Conservation (phyloP, 2,888 invertebrate genomes). For the Phaedon cochleariae region DNA sequence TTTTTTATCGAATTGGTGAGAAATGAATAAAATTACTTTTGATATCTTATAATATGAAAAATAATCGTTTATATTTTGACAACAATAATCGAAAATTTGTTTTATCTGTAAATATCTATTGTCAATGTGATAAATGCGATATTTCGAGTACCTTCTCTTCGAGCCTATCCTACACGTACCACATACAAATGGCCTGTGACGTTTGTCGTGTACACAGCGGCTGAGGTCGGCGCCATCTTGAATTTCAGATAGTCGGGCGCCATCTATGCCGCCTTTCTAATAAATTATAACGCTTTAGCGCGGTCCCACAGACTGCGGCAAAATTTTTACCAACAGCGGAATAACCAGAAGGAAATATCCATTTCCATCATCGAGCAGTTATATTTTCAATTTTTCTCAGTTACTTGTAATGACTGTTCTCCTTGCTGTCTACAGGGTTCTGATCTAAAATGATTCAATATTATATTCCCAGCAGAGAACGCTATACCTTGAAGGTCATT, state of each 20-base stretch:
- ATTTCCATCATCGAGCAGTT: neutral
- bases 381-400: neutral
- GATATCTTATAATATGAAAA: no score
- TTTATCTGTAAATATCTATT: neutral
- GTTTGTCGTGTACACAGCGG: constrained; percentile 13
- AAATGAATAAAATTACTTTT: no score
- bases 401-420: neutral
- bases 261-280: constrained; percentile 41
- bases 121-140: neutral
- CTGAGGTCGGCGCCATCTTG: neutral
- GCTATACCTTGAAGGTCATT: no score
- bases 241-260: neutral
- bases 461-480: no score
- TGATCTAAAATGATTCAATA: no score
- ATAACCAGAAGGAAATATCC: constrained; percentile 15
- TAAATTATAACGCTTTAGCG: constrained; percentile 65
- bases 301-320: constrained; percentile 51
- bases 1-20: no score
- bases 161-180: constrained; percentile 1
- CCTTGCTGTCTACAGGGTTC: no score
- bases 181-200: constrained; percentile 7
- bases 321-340: constrained; percentile 21
- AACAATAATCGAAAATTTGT: no score
- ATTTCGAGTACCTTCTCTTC: neutral
- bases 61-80: no score